Conservation (phyloP, 2,113 vertebrate species). For the Eidolon helvum region DNA sequence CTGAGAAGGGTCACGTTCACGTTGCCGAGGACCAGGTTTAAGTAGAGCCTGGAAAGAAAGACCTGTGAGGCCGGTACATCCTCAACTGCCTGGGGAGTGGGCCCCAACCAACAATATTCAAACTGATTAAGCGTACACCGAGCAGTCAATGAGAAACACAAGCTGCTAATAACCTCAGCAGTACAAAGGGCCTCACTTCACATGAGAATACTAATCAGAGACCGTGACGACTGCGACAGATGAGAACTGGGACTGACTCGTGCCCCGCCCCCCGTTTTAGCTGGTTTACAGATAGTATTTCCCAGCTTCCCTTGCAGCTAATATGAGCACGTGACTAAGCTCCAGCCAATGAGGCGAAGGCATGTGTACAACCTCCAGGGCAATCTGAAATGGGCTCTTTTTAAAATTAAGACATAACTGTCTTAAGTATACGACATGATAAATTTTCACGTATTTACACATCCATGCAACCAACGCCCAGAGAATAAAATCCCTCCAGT, state of each 20-base stretch:
- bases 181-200: background rate
- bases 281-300: background rate
- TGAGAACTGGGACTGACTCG: background rate
- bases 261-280: background rate
- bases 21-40: constrained; percentile 96
- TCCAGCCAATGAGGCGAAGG: background rate
- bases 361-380: background rate
- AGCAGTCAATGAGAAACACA: background rate
- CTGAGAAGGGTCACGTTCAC: constrained; percentile 98
- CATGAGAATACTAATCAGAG: background rate
- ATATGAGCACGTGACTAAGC: background rate
- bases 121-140: too few species aligned
- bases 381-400: background rate
- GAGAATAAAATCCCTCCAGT: background rate
- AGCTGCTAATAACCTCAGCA: background rate
- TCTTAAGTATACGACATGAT: background rate
- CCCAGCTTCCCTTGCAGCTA: constrained; percentile 6
- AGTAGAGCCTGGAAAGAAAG: constrained; percentile 90
- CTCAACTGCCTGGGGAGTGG: background rate
- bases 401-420: background rate
- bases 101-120: background rate
- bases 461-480: background rate
- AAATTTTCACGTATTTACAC: background rate
- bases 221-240: background rate
- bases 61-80: background rate